Conservation (phyloP, 2,888 invertebrate species). For the Drosophila leonis region DNA sequence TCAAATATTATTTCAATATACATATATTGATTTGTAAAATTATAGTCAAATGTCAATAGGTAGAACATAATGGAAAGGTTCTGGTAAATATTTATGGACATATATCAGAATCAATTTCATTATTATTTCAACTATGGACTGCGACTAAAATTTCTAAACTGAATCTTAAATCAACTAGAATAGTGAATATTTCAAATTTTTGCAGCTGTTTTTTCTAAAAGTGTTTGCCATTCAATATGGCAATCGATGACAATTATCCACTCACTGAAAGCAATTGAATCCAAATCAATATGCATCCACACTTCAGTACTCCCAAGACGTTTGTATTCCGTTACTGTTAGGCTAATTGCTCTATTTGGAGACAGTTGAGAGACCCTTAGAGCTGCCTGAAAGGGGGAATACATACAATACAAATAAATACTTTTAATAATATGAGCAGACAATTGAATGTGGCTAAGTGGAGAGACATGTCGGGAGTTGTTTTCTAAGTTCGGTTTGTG, state of each 20-base stretch:
- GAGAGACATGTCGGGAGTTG: constrained; percentile 10
- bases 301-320: neutral
- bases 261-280: neutral
- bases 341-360: constrained; percentile 41
- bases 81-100: too few relatives aligned
- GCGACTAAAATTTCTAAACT: too few relatives aligned
- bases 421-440: constrained; percentile 15
- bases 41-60: too few relatives aligned
- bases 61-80: too few relatives aligned
- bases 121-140: too few relatives aligned
- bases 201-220: too few relatives aligned
- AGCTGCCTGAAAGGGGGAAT: constrained; percentile 7
- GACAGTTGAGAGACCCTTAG: constrained; percentile 3
- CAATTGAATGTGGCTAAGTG: constrained; percentile 10
- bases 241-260: constrained; percentile 2
- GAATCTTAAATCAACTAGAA: neutral
- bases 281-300: neutral
- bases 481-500: constrained; percentile 25
- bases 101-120: too few relatives aligned
- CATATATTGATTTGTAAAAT: too few relatives aligned
- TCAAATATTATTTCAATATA: too few relatives aligned
- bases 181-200: fast-evolving
- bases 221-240: neutral
- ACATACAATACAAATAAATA: too few relatives aligned
- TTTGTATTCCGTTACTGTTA: neutral